These are phyloP conservation scores for Cantharis rustica DNA, from an alignment of 2,888 invertebrate species.

Conservation along the genomic window DNA sequence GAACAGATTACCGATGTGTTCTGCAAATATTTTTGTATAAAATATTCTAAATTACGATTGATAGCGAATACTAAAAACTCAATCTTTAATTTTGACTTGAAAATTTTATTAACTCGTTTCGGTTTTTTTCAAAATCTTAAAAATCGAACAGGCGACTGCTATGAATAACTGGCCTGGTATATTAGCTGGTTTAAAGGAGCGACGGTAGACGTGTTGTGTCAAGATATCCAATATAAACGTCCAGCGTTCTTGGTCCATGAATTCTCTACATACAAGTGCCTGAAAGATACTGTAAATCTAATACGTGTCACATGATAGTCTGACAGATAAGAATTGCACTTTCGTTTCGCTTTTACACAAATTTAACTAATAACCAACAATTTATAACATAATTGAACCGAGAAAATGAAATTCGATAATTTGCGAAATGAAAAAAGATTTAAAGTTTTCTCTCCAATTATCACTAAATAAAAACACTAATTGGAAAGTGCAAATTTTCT, in stretches of 20 bases:
- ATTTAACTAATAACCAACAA: conserved; percentile 1
- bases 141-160: neutral
- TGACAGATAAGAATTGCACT: conserved; percentile 14
- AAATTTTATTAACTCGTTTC: neutral
- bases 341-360: neutral
- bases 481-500: neutral
- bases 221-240: conserved; percentile 32
- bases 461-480: neutral
- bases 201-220: conserved; percentile 27
- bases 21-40: conserved; percentile 17
- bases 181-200: conserved; percentile 24
- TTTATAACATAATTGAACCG: neutral
- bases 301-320: conserved; percentile 28
- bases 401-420: neutral
- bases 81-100: neutral
- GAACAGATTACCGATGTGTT: conserved; percentile 29
- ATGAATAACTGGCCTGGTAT: conserved; percentile 15
- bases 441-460: neutral
- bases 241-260: conserved; percentile 14
- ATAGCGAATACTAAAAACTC: neutral
- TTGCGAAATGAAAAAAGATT: neutral
- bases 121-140: neutral
- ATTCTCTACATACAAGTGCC: conserved; percentile 22
- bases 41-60: conserved; percentile 6
- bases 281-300: conserved; percentile 25